Conservation (phyloP, 2,113 vertebrate genomes). For the Stomatorhinus ivindoensis region DNA sequence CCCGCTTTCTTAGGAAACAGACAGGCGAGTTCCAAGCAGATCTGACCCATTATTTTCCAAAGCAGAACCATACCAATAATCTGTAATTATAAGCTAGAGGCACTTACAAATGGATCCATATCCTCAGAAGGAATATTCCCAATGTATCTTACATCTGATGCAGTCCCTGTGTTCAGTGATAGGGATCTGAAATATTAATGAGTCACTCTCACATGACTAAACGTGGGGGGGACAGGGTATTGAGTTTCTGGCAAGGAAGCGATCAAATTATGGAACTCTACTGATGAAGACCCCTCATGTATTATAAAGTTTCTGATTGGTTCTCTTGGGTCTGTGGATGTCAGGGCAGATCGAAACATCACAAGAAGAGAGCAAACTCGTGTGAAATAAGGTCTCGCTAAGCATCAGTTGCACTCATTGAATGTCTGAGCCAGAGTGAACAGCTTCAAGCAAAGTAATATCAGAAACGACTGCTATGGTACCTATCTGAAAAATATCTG, state of each 20-base stretch:
- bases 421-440: neutral
- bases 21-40: neutral
- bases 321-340: neutral
- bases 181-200: conserved; percentile 46
- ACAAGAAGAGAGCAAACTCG: neutral
- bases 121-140: conserved; percentile 4
- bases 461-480: neutral
- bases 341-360: neutral
- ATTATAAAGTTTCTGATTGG: neutral
- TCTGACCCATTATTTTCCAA: neutral
- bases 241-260: conserved; percentile 16
- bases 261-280: neutral
- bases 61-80: neutral
- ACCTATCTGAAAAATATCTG: neutral
- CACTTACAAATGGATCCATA: conserved; percentile 45
- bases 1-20: neutral
- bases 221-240: conserved; percentile 13
- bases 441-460: neutral
- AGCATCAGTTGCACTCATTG: neutral
- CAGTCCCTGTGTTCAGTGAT: conserved; percentile 39
- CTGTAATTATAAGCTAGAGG: neutral
- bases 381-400: neutral
- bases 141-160: conserved; percentile 10
- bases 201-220: conserved; percentile 38
- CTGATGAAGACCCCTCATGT: neutral